Evolutionary conservation across 2,113 vertebrate genomes (phyloP).

Genomic region (Tyrannus savana): DNA sequence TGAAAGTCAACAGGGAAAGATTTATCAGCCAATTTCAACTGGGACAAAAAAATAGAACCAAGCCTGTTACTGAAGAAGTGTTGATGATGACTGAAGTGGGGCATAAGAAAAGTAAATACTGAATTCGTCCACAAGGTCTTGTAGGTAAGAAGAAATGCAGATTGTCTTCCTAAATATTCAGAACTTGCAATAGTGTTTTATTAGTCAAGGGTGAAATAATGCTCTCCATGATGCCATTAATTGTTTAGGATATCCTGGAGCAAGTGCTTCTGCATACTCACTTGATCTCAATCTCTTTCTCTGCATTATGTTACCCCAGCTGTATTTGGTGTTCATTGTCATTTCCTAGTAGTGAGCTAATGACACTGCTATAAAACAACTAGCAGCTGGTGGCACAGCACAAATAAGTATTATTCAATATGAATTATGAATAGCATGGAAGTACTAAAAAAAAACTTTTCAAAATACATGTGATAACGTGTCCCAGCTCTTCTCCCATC

Average conservation of each 20-base stretch:
- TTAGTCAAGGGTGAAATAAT: neutral
- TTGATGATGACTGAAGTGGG: neutral
- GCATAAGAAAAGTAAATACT: neutral
- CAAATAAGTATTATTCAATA: constrained; percentile 2
- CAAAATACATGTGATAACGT: neutral
- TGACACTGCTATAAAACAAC: neutral
- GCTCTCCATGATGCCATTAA: neutral
- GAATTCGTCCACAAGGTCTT: neutral
- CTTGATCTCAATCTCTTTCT: neutral
- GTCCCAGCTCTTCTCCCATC: neutral
- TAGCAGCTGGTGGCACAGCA: constrained; percentile 25
- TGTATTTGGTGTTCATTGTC: constrained; percentile 6
- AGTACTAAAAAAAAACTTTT: neutral
- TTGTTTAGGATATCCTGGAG: neutral
- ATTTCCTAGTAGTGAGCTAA: neutral
- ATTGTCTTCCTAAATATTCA: neutral
- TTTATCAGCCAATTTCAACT: neutral
- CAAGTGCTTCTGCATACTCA: neutral
- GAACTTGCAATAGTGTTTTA: neutral
- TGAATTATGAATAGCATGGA: constrained; percentile 22
- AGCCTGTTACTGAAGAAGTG: neutral
- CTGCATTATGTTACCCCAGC: neutral
- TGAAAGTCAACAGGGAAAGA: neutral
- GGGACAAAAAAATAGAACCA: neutral
- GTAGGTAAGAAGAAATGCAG: neutral